phyloP scores from a whole-genome alignment of 1,140 invertebrate genomes.

The Drosophila tani region DNA sequence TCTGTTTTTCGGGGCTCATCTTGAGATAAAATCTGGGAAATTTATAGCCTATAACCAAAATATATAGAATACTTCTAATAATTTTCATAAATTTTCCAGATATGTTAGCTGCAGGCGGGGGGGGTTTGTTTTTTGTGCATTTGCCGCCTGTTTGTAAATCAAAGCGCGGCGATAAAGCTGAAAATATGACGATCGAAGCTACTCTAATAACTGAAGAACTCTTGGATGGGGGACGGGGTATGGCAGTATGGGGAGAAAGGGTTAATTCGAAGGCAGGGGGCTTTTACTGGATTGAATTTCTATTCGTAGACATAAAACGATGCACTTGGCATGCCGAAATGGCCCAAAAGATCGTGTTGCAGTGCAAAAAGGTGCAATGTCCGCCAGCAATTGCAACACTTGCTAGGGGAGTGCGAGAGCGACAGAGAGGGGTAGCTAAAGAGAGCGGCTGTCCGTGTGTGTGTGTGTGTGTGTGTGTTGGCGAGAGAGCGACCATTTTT shows the following conservation, averaged over 20 bases:
- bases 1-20: constrained; percentile 60
- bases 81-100: constrained; percentile 80
- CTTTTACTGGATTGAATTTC: constrained; percentile 65
- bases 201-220: constrained; percentile 50
- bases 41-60: constrained; percentile 79
- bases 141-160: constrained; percentile 78
- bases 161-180: constrained; percentile 69
- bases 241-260: background rate
- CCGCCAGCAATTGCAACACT: constrained; percentile 69
- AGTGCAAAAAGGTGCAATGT: constrained; percentile 76
- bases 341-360: constrained; percentile 75
- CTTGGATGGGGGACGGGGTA: background rate
- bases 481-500: constrained; percentile 47
- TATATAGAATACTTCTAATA: constrained; percentile 83
- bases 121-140: constrained; percentile 39
- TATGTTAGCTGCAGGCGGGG: constrained; percentile 34
- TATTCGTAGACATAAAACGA: constrained; percentile 79
- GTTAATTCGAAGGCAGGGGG: background rate
- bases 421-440: constrained; percentile 11
- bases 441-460: background rate
- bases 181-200: constrained; percentile 57
- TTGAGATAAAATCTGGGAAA: constrained; percentile 80
- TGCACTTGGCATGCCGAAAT: constrained; percentile 63
- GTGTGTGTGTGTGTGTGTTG: background rate
- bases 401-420: constrained; percentile 15